Base-by-base conservation (phyloP, 2,888 invertebrate species). In the Drosophila picticornis region DNA sequence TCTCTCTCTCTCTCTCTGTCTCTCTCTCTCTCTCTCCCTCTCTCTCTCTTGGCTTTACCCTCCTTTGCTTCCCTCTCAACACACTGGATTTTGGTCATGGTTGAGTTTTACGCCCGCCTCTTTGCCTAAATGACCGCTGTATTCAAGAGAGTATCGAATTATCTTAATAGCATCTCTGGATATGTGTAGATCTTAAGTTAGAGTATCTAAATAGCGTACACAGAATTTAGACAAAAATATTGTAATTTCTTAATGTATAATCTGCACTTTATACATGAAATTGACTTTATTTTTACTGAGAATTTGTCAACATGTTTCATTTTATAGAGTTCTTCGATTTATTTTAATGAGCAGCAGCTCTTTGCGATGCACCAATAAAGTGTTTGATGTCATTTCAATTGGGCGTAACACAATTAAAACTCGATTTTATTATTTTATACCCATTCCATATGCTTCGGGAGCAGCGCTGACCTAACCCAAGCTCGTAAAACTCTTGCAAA, bases 401-500 rank as follows among this genome's bases (percentile, higher is more conserved):
- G 58, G 36, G 50, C 74, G 22, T 74, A 58, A 65, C 63, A 63
- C 43, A 77, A 73, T 77, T 62, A 73, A 77, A 73, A 73, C 43
- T 34, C 19, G 25, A 31, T 60, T 69, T 60, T 53, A 51, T 64
- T 40, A 4, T 58, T 55, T 59, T 34, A 11, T 31, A 1, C 19
- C n/a, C 38, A 36, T 22, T 64, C 19, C 59, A 57, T 62, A 46
- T 62, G 64, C n/a, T n/a, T 32, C 61, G 27, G 29, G 11, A 13
- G 5, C 50, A 13, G 32, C 2, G 32, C 62, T 66, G 80, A 79
- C 75, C 79, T 79, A 69, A 50, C 68, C 56, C 71, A 73, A 71
- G 48, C 70, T 77, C 80, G 66, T 82, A 70, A 84, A 84, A 56
- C 29, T 27, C 9, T n/a, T 56, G 2, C 19, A 29, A 16, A 71